Evolutionary conservation across 2,888 invertebrate species (phyloP).

Genomic region (Scaptomyza reducta): DNA sequence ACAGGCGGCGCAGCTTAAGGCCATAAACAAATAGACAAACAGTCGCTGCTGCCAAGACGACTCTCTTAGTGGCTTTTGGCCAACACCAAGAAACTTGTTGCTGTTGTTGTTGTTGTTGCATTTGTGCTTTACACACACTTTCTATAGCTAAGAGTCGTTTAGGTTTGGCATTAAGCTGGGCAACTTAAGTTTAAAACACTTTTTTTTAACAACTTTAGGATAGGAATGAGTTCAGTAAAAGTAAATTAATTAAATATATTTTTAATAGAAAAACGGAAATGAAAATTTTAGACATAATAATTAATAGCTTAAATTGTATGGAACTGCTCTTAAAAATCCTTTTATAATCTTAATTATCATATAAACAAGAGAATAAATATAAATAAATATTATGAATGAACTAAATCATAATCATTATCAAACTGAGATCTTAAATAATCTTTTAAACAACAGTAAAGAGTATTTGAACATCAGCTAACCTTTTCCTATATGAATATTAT

Average conservation of each 20-base stretch:
- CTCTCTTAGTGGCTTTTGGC: conserved; percentile 68
- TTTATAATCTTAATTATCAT: no score
- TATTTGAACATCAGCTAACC: conserved; percentile 9
- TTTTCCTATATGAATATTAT: conserved; percentile 16
- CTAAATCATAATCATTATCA: no score
- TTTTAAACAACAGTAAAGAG: conserved; percentile 10
- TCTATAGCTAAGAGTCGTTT: conserved; percentile 4
- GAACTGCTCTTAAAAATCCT: no score
- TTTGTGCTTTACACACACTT: conserved; percentile 27
- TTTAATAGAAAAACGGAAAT: no score
- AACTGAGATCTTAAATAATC: background rate
- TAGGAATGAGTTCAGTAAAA: background rate
- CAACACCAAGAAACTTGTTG: conserved; percentile 50
- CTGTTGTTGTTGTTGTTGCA: background rate
- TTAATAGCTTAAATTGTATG: no score
- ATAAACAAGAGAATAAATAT: no score
- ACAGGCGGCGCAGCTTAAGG: conserved; percentile 69
- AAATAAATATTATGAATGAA: no score
- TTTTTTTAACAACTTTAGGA: no score
- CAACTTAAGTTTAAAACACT: background rate
- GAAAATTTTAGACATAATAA: no score
- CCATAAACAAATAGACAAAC: conserved; percentile 76
- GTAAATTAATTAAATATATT: no score
- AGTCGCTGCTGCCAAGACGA: conserved; percentile 50
- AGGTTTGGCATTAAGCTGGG: background rate